Percentiles rank a stretch among this genome's conserved stretches.
phyloP scores from a whole-genome alignment of 2,888 invertebrate genomes.

The Eledone cirrhosa region DNA sequence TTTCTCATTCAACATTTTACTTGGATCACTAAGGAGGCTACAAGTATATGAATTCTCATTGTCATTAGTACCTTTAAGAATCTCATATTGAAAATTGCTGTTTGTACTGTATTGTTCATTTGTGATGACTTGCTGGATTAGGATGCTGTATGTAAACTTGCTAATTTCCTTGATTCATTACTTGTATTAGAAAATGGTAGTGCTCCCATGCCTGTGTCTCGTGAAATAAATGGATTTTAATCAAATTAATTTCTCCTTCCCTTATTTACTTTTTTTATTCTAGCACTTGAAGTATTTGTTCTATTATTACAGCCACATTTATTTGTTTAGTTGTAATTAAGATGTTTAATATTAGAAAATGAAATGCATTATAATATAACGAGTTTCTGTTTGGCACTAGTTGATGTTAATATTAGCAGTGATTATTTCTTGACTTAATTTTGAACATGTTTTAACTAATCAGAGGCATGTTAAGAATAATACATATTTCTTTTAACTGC shows the following conservation, averaged over 20 bases:
- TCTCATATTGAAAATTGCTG: slow-evolving; percentile 17
- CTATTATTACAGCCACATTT: too few relatives aligned
- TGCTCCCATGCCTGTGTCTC: slow-evolving; percentile 22
- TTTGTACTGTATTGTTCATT: slow-evolving; percentile 5
- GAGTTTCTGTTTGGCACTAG: too few relatives aligned
- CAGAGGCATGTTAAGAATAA: too few relatives aligned
- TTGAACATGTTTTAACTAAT: too few relatives aligned
- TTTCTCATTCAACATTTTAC: background rate
- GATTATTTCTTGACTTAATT: too few relatives aligned
- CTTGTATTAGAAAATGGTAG: slow-evolving; percentile 4
- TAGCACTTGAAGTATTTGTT: too few relatives aligned
- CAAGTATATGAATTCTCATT: slow-evolving; percentile 18
- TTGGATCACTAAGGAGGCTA: background rate
- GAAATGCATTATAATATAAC: too few relatives aligned
- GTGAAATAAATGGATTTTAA: slow-evolving; percentile 24
- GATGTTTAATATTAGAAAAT: too few relatives aligned
- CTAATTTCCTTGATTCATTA: background rate
- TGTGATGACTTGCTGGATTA: slow-evolving; percentile 21
- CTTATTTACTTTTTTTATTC: background rate
- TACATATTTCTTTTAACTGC: too few relatives aligned
- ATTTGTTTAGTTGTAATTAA: too few relatives aligned
- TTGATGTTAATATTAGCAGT: too few relatives aligned
- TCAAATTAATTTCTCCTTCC: background rate
- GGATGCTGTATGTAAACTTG: slow-evolving; percentile 19
- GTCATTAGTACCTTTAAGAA: slow-evolving; percentile 18